A percentile compares a stretch with the other conserved stretches of the same genome.
These are phyloP conservation scores for Calephelis perditalis DNA, from an alignment of 2,888 invertebrate species.

Conservation along the genomic window DNA sequence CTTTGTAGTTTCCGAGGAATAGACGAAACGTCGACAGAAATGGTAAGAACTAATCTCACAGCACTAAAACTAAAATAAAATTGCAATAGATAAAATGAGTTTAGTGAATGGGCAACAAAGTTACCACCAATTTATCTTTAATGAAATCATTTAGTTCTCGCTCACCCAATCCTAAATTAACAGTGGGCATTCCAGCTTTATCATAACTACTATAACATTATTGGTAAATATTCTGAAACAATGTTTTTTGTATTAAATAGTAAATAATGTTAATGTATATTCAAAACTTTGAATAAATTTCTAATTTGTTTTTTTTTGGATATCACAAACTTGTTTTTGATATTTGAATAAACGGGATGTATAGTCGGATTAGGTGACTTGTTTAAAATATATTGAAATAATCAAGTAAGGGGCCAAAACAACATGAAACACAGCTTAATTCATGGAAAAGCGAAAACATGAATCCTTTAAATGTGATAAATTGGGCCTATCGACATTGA, in stretches of 20 bases:
- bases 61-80: too few species aligned
- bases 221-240: conserved; percentile 2
- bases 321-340: neutral
- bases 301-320: neutral
- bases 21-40: too few species aligned
- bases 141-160: too few species aligned
- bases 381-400: neutral
- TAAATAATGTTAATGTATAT: neutral
- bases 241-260: neutral
- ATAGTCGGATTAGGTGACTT: neutral
- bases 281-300: too few species aligned
- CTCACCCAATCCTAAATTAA: too few species aligned
- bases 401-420: conserved; percentile 9
- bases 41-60: too few species aligned
- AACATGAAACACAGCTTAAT: conserved; percentile 2
- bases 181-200: too few species aligned
- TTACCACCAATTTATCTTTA: too few species aligned
- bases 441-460: neutral
- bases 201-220: neutral
- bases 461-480: conserved; percentile 5
- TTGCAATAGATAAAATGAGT: too few species aligned
- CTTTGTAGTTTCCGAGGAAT: too few species aligned
- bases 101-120: too few species aligned
- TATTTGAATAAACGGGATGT: neutral
- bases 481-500: conserved; percentile 4